Conservation (phyloP, 2,888 invertebrate genomes). For the Blera fallax region DNA sequence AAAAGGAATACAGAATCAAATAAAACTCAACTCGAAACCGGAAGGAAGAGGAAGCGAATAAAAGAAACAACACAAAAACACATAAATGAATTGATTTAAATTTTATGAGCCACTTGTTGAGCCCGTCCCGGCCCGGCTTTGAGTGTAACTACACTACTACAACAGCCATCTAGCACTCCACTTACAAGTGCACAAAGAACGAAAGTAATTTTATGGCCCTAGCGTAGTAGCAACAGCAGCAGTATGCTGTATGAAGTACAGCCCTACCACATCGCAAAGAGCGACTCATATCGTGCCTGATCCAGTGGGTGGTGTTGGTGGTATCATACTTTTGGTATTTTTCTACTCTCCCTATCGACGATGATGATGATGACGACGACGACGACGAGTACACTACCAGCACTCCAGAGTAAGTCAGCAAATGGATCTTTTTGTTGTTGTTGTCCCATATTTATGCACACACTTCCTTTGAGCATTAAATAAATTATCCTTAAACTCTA, state of each 20-base stretch:
- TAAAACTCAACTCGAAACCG: constrained; percentile 44
- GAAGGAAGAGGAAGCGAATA: constrained; percentile 64
- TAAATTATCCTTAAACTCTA: constrained; percentile 61
- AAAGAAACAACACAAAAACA: constrained; percentile 73
- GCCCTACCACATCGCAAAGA: constrained; percentile 29
- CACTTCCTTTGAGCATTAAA: constrained; percentile 52
- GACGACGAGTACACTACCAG: constrained; percentile 1
- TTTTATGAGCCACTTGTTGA: constrained; percentile 76
- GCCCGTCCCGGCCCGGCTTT: constrained; percentile 58
- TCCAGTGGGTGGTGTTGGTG: constrained; percentile 22
- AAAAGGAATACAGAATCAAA: constrained; percentile 52
- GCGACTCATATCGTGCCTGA: constrained; percentile 22
- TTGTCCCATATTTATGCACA: constrained; percentile 48
- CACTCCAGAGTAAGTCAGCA: constrained; percentile 5
- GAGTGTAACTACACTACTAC: constrained; percentile 53
- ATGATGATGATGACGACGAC: neutral
- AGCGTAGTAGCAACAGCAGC: constrained; percentile 8
- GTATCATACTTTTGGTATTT: constrained; percentile 25
- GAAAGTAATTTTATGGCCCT: constrained; percentile 66
- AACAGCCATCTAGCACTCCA: constrained; percentile 28
- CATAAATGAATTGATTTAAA: constrained; percentile 76
- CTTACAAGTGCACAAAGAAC: constrained; percentile 58
- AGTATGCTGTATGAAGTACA: constrained; percentile 16
- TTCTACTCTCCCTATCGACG: constrained; percentile 33
- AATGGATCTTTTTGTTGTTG: constrained; percentile 32